Conservation (phyloP, 2,888 invertebrate species). For the Trypoxylon attenuatum region DNA sequence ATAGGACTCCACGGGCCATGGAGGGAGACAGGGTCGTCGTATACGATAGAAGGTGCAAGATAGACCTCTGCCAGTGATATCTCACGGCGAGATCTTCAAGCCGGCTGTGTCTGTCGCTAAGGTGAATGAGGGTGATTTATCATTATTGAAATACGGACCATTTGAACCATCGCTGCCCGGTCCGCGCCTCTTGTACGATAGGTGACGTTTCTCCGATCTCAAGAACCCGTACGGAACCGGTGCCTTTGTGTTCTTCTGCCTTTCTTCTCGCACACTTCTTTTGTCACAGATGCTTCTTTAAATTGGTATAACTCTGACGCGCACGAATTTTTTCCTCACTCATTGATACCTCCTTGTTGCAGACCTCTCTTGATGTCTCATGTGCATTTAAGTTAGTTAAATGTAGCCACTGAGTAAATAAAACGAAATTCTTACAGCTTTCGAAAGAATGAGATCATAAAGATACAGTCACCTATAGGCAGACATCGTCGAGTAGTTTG, state of each 20-base stretch:
- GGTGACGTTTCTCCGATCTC: slow-evolving; percentile 31
- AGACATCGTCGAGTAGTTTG: background rate
- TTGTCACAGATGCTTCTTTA: background rate
- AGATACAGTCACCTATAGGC: background rate
- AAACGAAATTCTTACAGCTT: no score
- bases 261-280: background rate
- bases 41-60: slow-evolving; percentile 62
- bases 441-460: no score
- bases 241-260: slow-evolving; percentile 21
- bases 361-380: no score
- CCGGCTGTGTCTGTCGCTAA: slow-evolving; percentile 58
- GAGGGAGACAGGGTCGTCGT: slow-evolving; percentile 24
- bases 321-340: background rate
- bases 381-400: no score
- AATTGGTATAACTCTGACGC: background rate
- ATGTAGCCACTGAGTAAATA: no score
- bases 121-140: slow-evolving; percentile 67
- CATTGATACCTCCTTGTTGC: no score
- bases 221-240: slow-evolving; percentile 3
- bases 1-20: no score
- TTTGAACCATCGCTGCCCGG: slow-evolving; percentile 55
- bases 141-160: slow-evolving; percentile 67
- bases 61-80: slow-evolving; percentile 62
- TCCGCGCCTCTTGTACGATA: slow-evolving; percentile 35
- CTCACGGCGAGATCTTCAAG: slow-evolving; percentile 60